phyloP scores from a whole-genome alignment of 2,113 vertebrate species.

The Spermophilus dauricus region DNA sequence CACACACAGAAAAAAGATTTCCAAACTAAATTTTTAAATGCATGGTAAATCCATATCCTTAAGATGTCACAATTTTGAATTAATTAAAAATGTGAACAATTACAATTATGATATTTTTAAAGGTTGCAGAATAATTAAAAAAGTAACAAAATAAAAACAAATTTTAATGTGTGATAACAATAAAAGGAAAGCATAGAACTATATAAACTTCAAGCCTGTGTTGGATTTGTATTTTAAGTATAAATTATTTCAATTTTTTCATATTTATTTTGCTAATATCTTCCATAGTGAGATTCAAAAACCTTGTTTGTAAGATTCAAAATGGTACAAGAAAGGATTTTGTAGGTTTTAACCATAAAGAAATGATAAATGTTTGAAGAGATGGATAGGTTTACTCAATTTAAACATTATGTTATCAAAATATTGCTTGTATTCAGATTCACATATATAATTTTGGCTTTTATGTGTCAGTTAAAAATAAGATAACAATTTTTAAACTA shows the following conservation, averaged over 20 bases:
- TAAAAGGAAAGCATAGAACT: not conserved
- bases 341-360: not conserved
- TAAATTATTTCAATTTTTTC: not conserved
- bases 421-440: not conserved
- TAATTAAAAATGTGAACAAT: not conserved
- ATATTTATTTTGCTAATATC: not conserved
- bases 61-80: not conserved
- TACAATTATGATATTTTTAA: not conserved
- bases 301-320: not conserved
- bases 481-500: not conserved
- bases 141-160: not conserved
- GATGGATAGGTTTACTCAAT: not conserved
- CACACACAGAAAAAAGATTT: not conserved
- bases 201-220: not conserved
- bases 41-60: rapidly evolving
- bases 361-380: not conserved
- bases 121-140: not conserved
- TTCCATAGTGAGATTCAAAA: not conserved
- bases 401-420: not conserved
- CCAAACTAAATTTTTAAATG: not conserved
- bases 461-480: not conserved
- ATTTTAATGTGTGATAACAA: not conserved
- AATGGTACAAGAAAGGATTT: not conserved
- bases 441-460: not conserved
- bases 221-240: not conserved